phyloP scores from a whole-genome alignment of 2,113 vertebrate species.

The Thinocorus orbignyianus region DNA sequence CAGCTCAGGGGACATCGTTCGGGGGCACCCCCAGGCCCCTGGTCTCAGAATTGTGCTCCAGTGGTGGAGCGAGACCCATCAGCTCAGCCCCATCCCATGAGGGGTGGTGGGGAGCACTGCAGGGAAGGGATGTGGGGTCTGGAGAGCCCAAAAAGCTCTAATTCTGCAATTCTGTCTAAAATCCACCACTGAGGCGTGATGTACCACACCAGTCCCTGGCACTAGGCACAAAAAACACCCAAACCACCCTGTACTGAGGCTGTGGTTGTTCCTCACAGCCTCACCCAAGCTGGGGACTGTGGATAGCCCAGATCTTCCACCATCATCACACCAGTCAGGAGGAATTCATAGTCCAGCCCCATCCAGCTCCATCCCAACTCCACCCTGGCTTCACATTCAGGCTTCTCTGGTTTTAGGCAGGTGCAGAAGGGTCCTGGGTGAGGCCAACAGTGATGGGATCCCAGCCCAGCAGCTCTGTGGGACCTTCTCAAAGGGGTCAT shows the following conservation, averaged over 20 bases:
- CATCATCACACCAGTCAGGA: background rate
- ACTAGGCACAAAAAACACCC: too few species aligned
- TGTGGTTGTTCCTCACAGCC: rapidly evolving
- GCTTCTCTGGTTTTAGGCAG: background rate
- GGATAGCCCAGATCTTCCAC: background rate
- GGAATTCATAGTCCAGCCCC: background rate
- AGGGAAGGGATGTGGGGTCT: background rate
- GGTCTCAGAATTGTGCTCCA: rapidly evolving
- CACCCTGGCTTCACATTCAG: too few species aligned
- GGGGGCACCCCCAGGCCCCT: rapidly evolving
- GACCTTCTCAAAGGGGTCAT: rapidly evolving
- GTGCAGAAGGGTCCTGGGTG: rapidly evolving
- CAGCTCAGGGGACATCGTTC: rapidly evolving
- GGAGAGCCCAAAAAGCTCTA: background rate
- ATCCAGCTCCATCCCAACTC: background rate
- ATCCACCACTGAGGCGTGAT: rapidly evolving
- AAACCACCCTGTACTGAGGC: background rate
- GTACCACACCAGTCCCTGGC: rapidly evolving
- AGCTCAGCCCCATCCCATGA: too few species aligned
- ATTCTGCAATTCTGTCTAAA: background rate
- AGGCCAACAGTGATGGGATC: background rate
- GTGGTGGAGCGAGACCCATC: rapidly evolving
- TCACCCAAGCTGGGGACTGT: rapidly evolving
- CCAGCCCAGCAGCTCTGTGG: background rate
- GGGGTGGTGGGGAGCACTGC: background rate